phyloP scores from a whole-genome alignment of 2,797 vertebrate genomes.

The Chelonia mydas region DNA sequence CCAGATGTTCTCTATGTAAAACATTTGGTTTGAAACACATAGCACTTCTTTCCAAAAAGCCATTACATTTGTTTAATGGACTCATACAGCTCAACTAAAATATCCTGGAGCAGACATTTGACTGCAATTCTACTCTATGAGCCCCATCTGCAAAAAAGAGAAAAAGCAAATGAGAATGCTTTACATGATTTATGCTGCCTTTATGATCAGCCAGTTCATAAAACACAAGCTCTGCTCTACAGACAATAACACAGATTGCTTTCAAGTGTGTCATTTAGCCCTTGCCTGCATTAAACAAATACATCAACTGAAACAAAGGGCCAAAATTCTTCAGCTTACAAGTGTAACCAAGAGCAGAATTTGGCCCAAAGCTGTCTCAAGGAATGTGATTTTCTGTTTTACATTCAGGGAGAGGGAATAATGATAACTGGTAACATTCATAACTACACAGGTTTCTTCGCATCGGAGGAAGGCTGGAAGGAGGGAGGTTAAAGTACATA shows the following conservation, averaged over 20 bases:
- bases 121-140: conserved; percentile 78
- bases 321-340: conserved; percentile 31
- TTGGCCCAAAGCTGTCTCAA: conserved; percentile 35
- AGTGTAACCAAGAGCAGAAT: conserved; percentile 43
- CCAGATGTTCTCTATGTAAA: conserved; percentile 86
- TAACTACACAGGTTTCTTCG: conserved; percentile 44
- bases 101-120: conserved; percentile 83
- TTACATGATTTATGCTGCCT: conserved; percentile 78
- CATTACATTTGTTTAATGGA: conserved; percentile 83
- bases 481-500: conserved; percentile 37
- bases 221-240: conserved; percentile 76
- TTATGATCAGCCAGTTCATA: conserved; percentile 80
- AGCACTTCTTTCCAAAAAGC: conserved; percentile 78
- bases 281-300: conserved; percentile 69
- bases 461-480: conserved; percentile 50
- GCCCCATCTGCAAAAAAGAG: conserved; percentile 78
- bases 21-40: conserved; percentile 81
- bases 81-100: conserved; percentile 82
- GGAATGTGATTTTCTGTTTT: conserved; percentile 55
- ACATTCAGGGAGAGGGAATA: conserved; percentile 42
- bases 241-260: conserved; percentile 74
- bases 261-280: conserved; percentile 79
- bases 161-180: conserved; percentile 78
- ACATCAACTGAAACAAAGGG: conserved; percentile 63
- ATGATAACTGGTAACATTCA: conserved; percentile 65